phyloP scores from a whole-genome alignment of 2,888 invertebrate species.

The Troides helena region DNA sequence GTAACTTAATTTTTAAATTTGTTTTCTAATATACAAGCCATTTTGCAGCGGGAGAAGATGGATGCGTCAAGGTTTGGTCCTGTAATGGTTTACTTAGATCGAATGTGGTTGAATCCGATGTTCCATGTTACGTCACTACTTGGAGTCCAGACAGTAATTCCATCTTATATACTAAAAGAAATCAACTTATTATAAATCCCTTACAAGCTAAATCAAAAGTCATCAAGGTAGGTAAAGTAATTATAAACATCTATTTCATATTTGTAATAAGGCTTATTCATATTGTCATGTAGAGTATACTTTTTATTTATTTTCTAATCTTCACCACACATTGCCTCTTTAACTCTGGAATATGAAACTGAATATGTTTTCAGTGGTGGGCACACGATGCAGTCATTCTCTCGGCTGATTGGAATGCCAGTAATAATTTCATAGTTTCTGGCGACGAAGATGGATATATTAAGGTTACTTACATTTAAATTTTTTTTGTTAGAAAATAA shows the following conservation, averaged over 20 bases:
- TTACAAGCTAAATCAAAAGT: conserved; percentile 87
- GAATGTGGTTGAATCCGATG: conserved; percentile 89
- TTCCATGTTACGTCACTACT: conserved; percentile 90
- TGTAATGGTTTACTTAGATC: conserved; percentile 96
- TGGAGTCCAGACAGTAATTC: conserved; percentile 89
- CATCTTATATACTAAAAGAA: conserved; percentile 85
- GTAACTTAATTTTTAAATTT: background rate
- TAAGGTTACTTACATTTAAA: conserved; percentile 76
- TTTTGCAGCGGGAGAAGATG: conserved; percentile 94
- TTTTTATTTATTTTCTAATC: background rate
- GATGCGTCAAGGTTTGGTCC: conserved; percentile 98
- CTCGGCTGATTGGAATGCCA: conserved; percentile 96
- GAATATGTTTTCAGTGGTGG: conserved; percentile 88
- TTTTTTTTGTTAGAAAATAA: too few species aligned
- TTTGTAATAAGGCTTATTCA: background rate
- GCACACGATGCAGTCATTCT: conserved; percentile 97
- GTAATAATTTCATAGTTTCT: conserved; percentile 93
- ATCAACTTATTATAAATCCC: conserved; percentile 84
- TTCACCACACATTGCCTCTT: background rate
- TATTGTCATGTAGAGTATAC: background rate
- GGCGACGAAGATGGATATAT: conserved; percentile 97
- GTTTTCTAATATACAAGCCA: background rate
- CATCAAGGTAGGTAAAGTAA: conserved; percentile 79
- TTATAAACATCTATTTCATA: background rate
- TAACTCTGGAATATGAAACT: background rate